Evolutionary conservation across 1,140 invertebrate genomes (phyloP).

Genomic region (Aethina tumida): DNA sequence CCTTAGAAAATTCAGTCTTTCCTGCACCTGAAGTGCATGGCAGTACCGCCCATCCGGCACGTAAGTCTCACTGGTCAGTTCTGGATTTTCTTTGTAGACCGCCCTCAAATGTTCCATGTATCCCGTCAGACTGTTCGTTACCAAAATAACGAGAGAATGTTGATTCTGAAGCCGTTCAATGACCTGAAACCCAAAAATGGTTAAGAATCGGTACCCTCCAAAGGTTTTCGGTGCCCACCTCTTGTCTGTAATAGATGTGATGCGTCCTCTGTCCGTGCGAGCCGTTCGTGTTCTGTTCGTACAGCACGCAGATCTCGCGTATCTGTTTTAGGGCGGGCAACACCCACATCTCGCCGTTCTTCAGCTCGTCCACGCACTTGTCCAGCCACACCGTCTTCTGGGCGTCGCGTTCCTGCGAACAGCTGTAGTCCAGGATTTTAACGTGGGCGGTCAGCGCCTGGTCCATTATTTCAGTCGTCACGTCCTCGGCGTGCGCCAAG

Average conservation of each 20-base stretch:
- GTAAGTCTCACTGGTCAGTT: conserved; percentile 72
- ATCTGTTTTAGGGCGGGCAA: conserved; percentile 93
- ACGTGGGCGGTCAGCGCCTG: conserved; percentile 91
- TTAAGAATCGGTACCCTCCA: no score
- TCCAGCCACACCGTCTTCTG: conserved; percentile 95
- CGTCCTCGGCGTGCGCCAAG: conserved; percentile 90
- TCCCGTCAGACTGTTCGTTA: conserved; percentile 83
- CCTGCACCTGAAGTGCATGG: conserved; percentile 86
- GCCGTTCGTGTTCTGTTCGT: conserved; percentile 53
- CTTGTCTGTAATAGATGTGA: conserved; percentile 56
- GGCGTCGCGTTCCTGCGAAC: conserved; percentile 89
- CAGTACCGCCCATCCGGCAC: conserved; percentile 84
- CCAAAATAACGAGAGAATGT: conserved; percentile 86
- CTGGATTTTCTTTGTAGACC: conserved; percentile 60
- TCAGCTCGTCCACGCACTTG: conserved; percentile 91
- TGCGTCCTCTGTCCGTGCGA: conserved; percentile 50
- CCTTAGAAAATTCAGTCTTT: conserved; percentile 84
- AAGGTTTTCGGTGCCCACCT: no score
- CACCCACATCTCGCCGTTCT: conserved; percentile 81
- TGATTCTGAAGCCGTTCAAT: conserved; percentile 87
- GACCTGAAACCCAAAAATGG: no score
- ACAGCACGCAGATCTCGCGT: conserved; percentile 88
- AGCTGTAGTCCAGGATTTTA: conserved; percentile 97
- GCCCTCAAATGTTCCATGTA: conserved; percentile 83
- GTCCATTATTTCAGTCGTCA: conserved; percentile 96